Base-by-base conservation (phyloP, 2,797 vertebrate genomes). In the Dermochelys coriacea region DNA sequence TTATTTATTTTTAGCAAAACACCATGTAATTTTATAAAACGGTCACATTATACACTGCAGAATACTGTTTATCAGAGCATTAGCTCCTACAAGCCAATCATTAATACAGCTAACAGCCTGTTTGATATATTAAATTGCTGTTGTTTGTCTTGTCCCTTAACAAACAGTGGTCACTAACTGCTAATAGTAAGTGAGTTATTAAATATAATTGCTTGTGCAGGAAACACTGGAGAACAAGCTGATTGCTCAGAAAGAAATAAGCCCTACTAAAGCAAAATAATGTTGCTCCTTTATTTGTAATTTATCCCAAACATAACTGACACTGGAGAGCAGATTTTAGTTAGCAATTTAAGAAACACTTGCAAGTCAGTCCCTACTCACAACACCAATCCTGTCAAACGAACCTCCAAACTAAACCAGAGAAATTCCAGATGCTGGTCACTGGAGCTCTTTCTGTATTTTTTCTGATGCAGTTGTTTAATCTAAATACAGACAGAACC, bases 71-170 rank as follows among this genome's bases (percentile, higher is more conserved):
- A 97, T 94, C 96, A 94, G 93, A 96, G 88, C 89, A 94, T 95
- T 94, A 91, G 94, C 96, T 96, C 93, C 93, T 96, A 94, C 88
- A 94, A 94, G 79, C 87, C 88, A 93, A 59, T 93, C 88, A 97
- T 97, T 98, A 97, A 97, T 94, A 75, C 80, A 94, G 75, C 86
- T 95, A 96, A 95, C 95, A 87, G 94, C 79, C 94, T 97, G 93
- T 93, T 91, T 95, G 91, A 94, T 94, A 90, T 87, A 92, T 95
- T 97, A 96, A 95, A 96, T 88, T 91, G 93, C 94, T 97, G 94
- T 97, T 87, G 86, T 96, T 97, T 97, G 91, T 96, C 96, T 95
- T 94, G 93, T 91, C 91, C 95, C 97, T 97, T 97, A 97, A 97
- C 88, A 97, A 97, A 94, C 84, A 96, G 85, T 92, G 89, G 94